Percentiles rank a stretch among this genome's conserved stretches.
Evolutionary conservation across 2,888 invertebrate species (phyloP).

Genomic region (Pheosia gnoma): DNA sequence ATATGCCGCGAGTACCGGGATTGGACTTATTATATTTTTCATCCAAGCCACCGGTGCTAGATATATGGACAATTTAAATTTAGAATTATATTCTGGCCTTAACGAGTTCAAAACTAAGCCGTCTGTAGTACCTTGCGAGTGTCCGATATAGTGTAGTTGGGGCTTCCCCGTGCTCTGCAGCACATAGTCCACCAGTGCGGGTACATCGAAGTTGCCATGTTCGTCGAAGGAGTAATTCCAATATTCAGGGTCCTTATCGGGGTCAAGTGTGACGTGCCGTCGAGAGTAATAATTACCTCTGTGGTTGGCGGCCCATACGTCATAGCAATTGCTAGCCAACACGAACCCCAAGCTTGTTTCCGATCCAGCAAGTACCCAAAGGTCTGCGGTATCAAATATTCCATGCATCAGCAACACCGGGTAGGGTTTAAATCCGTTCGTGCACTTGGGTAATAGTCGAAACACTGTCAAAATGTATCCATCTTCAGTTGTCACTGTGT

Average conservation of each 20-base stretch:
- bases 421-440: constrained; percentile 34
- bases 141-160: constrained; percentile 87
- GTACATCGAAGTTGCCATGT: constrained; percentile 88
- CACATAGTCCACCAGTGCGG: constrained; percentile 82
- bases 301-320: constrained; percentile 71
- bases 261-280: constrained; percentile 75
- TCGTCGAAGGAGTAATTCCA: constrained; percentile 88
- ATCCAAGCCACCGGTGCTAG: constrained; percentile 78
- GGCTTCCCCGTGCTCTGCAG: constrained; percentile 71
- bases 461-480: constrained; percentile 65
- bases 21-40: constrained; percentile 67
- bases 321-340: constrained; percentile 81
- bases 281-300: constrained; percentile 86
- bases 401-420: constrained; percentile 67
- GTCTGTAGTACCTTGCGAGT: constrained; percentile 87
- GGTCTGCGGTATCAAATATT: constrained; percentile 57
- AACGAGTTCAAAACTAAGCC: constrained; percentile 83
- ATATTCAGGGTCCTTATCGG: constrained; percentile 64
- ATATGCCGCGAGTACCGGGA: constrained; percentile 46
- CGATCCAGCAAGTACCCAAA: constrained; percentile 59
- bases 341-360: constrained; percentile 55
- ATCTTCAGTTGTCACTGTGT: constrained; percentile 60
- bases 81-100: constrained; percentile 83
- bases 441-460: constrained; percentile 56
- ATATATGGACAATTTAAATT: constrained; percentile 79